Percentiles rank a stretch among this genome's conserved stretches.
Evolutionary conservation across 1,140 invertebrate genomes (phyloP).

Genomic region (Papilio polytes): DNA sequence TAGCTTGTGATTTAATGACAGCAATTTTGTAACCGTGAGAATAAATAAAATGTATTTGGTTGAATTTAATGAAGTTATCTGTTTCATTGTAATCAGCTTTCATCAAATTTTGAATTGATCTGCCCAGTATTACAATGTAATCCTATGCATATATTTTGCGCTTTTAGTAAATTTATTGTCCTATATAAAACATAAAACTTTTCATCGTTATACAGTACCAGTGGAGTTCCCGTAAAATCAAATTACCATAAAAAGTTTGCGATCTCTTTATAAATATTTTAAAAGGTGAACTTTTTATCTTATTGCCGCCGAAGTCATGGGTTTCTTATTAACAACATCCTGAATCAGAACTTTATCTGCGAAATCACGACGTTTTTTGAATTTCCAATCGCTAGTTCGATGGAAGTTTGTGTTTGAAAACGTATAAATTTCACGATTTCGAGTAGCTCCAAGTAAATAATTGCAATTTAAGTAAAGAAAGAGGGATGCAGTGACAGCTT

Average conservation of each 20-base stretch:
- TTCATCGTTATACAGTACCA: not conserved
- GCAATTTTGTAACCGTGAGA: slow-evolving; percentile 55
- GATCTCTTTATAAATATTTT: slow-evolving; percentile 14
- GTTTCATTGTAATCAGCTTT: not conserved
- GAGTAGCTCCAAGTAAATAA: not conserved
- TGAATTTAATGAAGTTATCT: not conserved
- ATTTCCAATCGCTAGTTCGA: slow-evolving; percentile 27
- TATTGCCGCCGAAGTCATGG: not conserved
- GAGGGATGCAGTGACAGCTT: slow-evolving; percentile 20
- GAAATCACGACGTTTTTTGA: slow-evolving; percentile 12
- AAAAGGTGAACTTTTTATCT: slow-evolving; percentile 4
- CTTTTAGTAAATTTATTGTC: too few relatives aligned
- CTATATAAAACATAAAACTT: not conserved
- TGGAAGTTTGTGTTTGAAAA: not conserved
- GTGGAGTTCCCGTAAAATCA: not conserved
- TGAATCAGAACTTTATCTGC: slow-evolving; percentile 1
- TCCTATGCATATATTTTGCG: too few relatives aligned
- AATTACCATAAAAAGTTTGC: not conserved
- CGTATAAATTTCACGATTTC: slow-evolving; percentile 19
- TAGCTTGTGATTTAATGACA: slow-evolving; percentile 63
- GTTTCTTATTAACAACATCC: slow-evolving; percentile 19
- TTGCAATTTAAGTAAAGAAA: slow-evolving; percentile 14
- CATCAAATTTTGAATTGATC: not conserved
- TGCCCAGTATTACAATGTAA: too few relatives aligned
- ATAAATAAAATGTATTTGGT: slow-evolving; percentile 24